Base-by-base conservation (phyloP, 2,113 vertebrate genomes). In the Emydura subglobosa region DNA sequence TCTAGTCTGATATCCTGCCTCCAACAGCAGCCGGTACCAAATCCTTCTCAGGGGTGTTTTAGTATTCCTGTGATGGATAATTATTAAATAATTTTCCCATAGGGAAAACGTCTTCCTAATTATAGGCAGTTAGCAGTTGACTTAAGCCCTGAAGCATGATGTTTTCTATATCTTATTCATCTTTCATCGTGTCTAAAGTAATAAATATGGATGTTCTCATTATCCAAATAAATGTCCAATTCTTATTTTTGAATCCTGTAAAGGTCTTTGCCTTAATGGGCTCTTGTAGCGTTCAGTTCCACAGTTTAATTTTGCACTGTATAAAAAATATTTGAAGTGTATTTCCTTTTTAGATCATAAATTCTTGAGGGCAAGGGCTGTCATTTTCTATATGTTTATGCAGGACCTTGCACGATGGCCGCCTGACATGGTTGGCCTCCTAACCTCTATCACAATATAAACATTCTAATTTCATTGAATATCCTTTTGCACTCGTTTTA, bases 301-400 rank as follows among this genome's bases (percentile, higher is more conserved):
- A 25, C 4, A 0, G 21, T 87, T 85, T 0, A 5, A 14, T 16
- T 16, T 5, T 49, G 53, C n/a, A 82, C 85, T 68, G n/a, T 47
- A 4, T 68, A 76, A 47, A 86, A 2, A 2, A 39, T 27, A 27
- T 72, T 72, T 39, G 39, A 3, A 86, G 55, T 80, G 11, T 11
- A 51, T 95, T 85, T 54, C n/a, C 14, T 7, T 27, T 74, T 6
- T 7, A 44, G 57, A 14, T 24, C 42, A 13, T 31, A 59, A 47
- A 44, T 2, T 1, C 0, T 42, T 27, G 42, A 29, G 54, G 34
- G 53, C 39, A 27, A 8, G 1, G 14, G n/a, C 42, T n/a, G 25
- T 57, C 34, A 72, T 72, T 94, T 74, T 14, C 1, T 4, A 3
- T 39, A 1, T 50, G 34, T 42, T 22, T 72, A 11, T 49, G 83